Evolutionary conservation across 2,797 vertebrate genomes (phyloP), one percentile per base, ranked within the genome.

Genomic region (Phoeniculus purpureus): DNA sequence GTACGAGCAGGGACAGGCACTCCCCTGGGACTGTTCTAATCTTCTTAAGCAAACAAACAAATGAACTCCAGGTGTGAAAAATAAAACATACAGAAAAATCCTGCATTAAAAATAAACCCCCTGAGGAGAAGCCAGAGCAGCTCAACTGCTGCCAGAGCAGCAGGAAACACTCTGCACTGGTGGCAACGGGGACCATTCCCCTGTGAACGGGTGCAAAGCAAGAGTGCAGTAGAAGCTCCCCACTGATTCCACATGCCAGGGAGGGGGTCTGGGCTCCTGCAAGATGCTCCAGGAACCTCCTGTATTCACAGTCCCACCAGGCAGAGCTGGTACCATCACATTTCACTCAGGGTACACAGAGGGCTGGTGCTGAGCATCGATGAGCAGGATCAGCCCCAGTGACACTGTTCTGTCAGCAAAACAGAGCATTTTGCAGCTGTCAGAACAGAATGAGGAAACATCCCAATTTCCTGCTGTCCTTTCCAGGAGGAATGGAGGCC

Each of bases 1-100:
- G 62, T 40, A 51, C 26, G 65, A 85, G 75, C 29, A 64, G 80
- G 93, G 91, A 51, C 82, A 71, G 50, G 31, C 1, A 0, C 79
- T 92, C 92, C 34, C 51, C 21, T 70, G 81, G 72, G 86, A 80
- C 50, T 40, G 67, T 67, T 52, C 59, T 88, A 73, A 89, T 92
- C 95, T 92, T 76, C 87, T 83, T 76, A 34, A 80, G 87, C 62
- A 95, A 93, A 72, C 29, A 87, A 94, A 93, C 87, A 95, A 85
- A 84, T 67, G 85, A 92, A 82, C 85, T 95, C 50, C 47, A 81
- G n/a, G 37, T 7, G 34, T 13, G 50, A 72, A 14, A 34, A 66
- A 61, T 74, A 52, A 10, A 26, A 60, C 16, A 23, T 16, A 14
- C 43, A 43, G 43, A 26, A 34, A 66, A 51, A 51, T 14, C 12